These are phyloP conservation scores for Heliconius eleuchia DNA, from an alignment of 1,140 invertebrate species.

Conservation along the genomic window DNA sequence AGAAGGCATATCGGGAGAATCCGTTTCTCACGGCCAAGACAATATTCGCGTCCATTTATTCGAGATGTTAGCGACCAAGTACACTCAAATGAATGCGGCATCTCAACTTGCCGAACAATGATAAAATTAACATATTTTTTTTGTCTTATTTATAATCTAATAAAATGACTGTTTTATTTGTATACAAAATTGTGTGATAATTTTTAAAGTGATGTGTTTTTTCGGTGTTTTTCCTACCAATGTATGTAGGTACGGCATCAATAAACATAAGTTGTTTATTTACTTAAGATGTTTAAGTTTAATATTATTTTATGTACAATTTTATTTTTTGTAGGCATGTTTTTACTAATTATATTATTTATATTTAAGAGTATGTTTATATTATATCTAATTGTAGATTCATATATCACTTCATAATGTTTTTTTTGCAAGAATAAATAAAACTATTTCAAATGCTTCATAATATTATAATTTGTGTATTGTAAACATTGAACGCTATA, in stretches of 20 bases:
- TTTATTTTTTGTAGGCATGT: not conserved
- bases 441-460: not conserved
- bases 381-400: not conserved
- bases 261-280: not conserved
- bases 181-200: conserved; percentile 5
- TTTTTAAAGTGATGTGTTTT: not conserved
- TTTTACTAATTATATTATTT: not conserved
- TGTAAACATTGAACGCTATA: not conserved
- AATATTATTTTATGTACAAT: too few relatives aligned
- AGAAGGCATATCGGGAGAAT: conserved; percentile 57
- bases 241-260: not conserved
- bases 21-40: conserved; percentile 67
- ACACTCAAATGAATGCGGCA: conserved; percentile 43
- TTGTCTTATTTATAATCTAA: conserved; percentile 3
- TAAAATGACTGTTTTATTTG: not conserved
- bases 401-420: not conserved
- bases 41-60: conserved; percentile 61
- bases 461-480: not conserved
- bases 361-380: not conserved
- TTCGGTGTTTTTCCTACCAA: not conserved
- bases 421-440: not conserved
- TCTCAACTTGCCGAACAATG: conserved; percentile 8
- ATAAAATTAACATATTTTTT: conserved; percentile 11
- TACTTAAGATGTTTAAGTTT: too few relatives aligned
- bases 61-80: conserved; percentile 34